Percentiles rank a stretch among this genome's conserved stretches.
These are phyloP conservation scores for Notoglanidium macrostoma DNA, from an alignment of 2,797 vertebrate genomes.

Conservation along the genomic window DNA sequence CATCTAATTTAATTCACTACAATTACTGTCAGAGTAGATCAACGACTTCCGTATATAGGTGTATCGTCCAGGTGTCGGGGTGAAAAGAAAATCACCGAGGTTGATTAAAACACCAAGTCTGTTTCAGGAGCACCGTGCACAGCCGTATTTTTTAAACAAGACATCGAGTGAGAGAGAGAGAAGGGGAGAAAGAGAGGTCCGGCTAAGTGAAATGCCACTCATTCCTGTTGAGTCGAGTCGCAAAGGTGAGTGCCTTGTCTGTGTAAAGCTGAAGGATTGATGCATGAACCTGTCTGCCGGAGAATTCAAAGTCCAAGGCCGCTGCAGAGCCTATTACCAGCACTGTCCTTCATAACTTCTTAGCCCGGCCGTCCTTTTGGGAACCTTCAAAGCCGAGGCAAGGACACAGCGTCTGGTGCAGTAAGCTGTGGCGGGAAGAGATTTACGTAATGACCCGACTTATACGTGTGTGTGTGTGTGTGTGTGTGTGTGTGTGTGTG, in stretches of 20 bases:
- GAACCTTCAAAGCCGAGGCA: slow-evolving; percentile 80
- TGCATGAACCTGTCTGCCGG: slow-evolving; percentile 80
- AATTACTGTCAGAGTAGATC: slow-evolving; percentile 28
- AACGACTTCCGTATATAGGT: slow-evolving; percentile 32
- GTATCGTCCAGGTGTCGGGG: slow-evolving; percentile 36
- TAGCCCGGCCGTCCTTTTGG: slow-evolving; percentile 78
- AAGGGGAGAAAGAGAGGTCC: slow-evolving; percentile 58
- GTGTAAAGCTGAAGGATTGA: slow-evolving; percentile 81
- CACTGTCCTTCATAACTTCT: slow-evolving; percentile 80
- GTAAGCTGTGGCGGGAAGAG: slow-evolving; percentile 72
- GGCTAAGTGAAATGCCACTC: slow-evolving; percentile 79
- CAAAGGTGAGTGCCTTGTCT: slow-evolving; percentile 80
- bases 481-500: slow-evolving; percentile 52
- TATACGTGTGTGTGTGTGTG: slow-evolving; percentile 70
- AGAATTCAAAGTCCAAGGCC: slow-evolving; percentile 82
- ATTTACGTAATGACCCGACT: slow-evolving; percentile 78
- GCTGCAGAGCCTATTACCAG: slow-evolving; percentile 74
- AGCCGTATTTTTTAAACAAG: slow-evolving; percentile 75
- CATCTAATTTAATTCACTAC: slow-evolving; percentile 39
- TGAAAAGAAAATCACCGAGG: slow-evolving; percentile 57
- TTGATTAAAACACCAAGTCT: slow-evolving; percentile 54
- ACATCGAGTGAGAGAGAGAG: slow-evolving; percentile 59
- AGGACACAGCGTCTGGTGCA: slow-evolving; percentile 79
- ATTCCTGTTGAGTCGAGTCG: slow-evolving; percentile 76
- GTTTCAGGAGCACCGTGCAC: slow-evolving; percentile 51